A percentile compares a stretch with the other conserved stretches of the same genome.
Conservation (phyloP, 2,797 vertebrate species). For the Falco concolor region DNA sequence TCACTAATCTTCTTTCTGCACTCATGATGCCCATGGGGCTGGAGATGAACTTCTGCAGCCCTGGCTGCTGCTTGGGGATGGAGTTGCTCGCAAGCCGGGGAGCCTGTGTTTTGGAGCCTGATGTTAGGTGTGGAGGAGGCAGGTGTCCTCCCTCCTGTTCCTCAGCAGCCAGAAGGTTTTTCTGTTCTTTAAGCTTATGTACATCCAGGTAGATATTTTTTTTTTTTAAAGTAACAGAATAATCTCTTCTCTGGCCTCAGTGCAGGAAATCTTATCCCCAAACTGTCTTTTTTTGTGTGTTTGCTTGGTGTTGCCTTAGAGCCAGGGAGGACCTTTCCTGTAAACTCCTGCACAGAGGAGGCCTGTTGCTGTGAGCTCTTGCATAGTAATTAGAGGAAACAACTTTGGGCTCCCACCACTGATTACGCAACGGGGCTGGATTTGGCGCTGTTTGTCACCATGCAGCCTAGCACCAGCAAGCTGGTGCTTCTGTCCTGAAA, state of each 20-base stretch:
- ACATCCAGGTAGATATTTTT: not conserved
- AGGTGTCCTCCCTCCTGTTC: not conserved
- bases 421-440: constrained; percentile 31
- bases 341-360: constrained; percentile 22
- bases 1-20: not conserved
- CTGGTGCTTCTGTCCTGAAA: not conserved
- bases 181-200: not conserved
- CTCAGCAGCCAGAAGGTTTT: not conserved
- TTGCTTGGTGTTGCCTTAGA: not conserved
- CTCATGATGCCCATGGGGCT: not conserved
- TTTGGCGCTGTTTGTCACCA: not conserved
- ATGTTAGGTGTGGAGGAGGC: not conserved
- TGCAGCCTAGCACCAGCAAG: not conserved
- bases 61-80: not conserved
- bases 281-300: not conserved
- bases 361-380: constrained; percentile 45
- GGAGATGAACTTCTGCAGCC: not conserved
- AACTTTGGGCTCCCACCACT: constrained; percentile 13
- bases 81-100: not conserved
- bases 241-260: not conserved
- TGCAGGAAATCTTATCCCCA: not conserved
- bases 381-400: constrained; percentile 53
- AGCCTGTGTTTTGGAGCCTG: not conserved
- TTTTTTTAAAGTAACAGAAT: not conserved
- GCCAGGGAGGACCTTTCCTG: not conserved